Conservation (phyloP, 2,113 vertebrate species). For the Aegithalos caudatus region DNA sequence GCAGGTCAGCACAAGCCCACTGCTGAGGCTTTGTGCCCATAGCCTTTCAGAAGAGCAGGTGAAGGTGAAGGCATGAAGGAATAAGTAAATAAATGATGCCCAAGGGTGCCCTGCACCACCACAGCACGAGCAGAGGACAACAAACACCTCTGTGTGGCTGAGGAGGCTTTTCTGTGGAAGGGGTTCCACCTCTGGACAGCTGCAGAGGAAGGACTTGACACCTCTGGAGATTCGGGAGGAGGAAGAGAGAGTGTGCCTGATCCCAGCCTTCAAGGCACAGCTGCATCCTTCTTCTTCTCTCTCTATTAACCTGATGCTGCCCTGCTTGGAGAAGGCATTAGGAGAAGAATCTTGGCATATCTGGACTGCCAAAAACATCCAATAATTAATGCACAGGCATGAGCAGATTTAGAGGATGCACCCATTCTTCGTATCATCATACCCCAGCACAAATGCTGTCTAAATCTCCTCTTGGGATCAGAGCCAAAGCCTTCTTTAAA, state of each 20-base stretch:
- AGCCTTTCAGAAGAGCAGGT: not conserved
- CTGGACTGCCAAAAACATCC: not conserved
- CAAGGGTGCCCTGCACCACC: rapidly evolving
- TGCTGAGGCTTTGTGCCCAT: not conserved
- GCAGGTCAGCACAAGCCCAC: not conserved
- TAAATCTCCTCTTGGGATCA: conserved; percentile 34
- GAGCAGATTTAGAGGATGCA: not conserved
- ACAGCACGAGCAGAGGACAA: rapidly evolving
- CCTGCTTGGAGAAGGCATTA: not conserved
- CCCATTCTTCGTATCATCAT: not conserved
- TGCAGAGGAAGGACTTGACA: not conserved
- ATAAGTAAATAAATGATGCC: not conserved
- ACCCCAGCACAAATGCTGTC: not conserved
- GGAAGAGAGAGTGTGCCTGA: not conserved
- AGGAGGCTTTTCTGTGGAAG: not conserved
- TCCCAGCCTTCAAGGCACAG: not conserved
- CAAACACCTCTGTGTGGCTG: not conserved
- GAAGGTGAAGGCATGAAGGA: not conserved
- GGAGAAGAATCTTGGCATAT: not conserved
- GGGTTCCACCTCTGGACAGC: not conserved
- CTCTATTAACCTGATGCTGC: not conserved
- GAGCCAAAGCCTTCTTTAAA: conserved; percentile 45
- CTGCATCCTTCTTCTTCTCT: not conserved
- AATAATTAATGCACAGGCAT: not conserved
- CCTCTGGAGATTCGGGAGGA: not conserved